Base-by-base conservation (phyloP, 2,888 invertebrate genomes). In the Chalcis sispes region DNA sequence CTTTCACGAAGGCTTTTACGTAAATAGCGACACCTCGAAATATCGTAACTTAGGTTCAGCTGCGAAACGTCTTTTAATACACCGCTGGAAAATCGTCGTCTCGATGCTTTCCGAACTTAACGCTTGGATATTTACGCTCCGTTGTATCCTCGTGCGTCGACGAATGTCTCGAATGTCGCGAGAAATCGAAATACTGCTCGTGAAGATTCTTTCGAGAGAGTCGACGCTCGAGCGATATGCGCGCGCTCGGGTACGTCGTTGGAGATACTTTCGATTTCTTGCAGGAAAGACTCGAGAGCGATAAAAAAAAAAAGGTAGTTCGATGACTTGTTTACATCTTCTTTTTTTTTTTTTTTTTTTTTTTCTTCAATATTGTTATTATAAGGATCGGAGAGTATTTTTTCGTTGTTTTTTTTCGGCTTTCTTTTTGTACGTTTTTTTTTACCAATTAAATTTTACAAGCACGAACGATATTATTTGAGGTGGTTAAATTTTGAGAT, bases 251-350 rank as follows among this genome's bases (percentile, higher is more conserved):
- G 10, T 10, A 36, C 36, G 10, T 36, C 36, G 10, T 36, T 7
- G 7, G 27, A 50, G 48, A 29, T 32, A 75, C 70, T 70, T 71
- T 71, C 65, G 48, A 42, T 71, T 58, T 66, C 65, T 65, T 65
- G 66, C 8, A 23, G n/a, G n/a, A n/a, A n/a, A n/a, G n/a, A n/a
- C n/a, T n/a, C 7, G 8, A 10, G 15, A 32, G 15, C 54, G 25
- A 15, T 18, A 2, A 8, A 1, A 36, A 15, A 32, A n/a, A n/a
- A n/a, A 5, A 23, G 48, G 15, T 10, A n/a, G 73, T 29, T 54
- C 64, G 46, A 62, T 36, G 56, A 69, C 75, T 70, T 65, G 65
- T 71, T 69, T 71, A 50, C 36, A 36, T 20, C 13, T 59, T 2
- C 15, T 13, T 2, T 29, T 1, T 25, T 40, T 62, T 52, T 65